A percentile compares a stretch with the other conserved stretches of the same genome.
Evolutionary conservation across 2,888 invertebrate genomes (phyloP).

Genomic region (Atherix ibis): DNA sequence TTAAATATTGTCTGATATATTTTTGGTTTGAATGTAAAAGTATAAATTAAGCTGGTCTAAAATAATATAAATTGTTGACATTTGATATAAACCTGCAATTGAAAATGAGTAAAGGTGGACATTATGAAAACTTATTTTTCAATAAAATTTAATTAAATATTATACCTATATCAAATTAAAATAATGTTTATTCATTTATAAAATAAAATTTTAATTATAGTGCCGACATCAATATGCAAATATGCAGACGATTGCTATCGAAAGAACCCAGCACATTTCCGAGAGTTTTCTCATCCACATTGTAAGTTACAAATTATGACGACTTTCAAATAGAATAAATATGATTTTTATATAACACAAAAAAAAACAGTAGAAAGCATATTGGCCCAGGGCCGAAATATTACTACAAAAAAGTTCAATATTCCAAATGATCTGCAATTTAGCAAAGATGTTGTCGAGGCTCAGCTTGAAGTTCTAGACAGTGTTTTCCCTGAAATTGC

Average conservation of each 20-base stretch:
- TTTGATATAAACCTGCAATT: too few relatives aligned
- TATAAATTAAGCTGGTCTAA: too few relatives aligned
- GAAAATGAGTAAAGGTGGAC: too few relatives aligned
- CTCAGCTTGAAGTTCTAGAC: conserved; percentile 43
- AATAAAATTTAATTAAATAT: too few relatives aligned
- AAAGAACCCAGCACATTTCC: conserved; percentile 69
- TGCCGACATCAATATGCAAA: conserved; percentile 43
- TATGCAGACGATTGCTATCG: conserved; percentile 68
- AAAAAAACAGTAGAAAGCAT: conserved; percentile 44
- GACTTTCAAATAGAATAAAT: conserved; percentile 1
- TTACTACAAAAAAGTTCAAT: conserved; percentile 29
- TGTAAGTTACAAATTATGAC: conserved; percentile 36
- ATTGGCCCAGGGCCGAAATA: conserved; percentile 34
- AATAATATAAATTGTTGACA: too few relatives aligned
- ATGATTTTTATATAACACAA: not conserved
- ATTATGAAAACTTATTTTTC: too few relatives aligned
- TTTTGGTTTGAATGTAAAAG: too few relatives aligned
- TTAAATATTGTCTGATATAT: too few relatives aligned
- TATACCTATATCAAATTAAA: too few relatives aligned
- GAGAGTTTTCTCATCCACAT: conserved; percentile 64
- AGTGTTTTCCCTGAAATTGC: conserved; percentile 5
- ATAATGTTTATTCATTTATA: too few relatives aligned
- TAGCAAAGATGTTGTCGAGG: conserved; percentile 37
- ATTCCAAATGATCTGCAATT: conserved; percentile 40
- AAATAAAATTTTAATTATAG: conserved; percentile 2